Conservation (phyloP, 2,113 vertebrate genomes). For the Speoplatyrhinus poulsoni region DNA sequence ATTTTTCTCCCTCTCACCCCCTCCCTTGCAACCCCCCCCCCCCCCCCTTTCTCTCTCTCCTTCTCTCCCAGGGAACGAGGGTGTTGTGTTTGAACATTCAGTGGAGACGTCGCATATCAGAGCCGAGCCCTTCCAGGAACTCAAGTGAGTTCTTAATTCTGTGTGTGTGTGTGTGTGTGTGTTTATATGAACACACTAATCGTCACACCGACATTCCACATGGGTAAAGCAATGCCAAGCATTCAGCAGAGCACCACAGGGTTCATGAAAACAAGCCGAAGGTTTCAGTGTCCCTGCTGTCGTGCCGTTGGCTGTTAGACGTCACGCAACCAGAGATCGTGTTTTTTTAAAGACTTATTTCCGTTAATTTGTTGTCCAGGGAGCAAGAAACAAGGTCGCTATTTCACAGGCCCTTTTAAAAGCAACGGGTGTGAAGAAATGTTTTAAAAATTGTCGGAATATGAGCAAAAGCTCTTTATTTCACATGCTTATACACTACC, state of each 20-base stretch:
- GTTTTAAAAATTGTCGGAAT: no score
- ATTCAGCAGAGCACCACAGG: conserved; percentile 1
- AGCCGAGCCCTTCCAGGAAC: conserved; percentile 95
- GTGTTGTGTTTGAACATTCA: conserved; percentile 95
- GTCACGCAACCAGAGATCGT: conserved; percentile 23
- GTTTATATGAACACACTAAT: neutral
- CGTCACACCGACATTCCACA: neutral
- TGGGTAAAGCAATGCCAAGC: conserved; percentile 2
- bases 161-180: neutral
- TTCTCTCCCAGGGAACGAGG: conserved; percentile 86
- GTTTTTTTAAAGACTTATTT: conserved; percentile 14
- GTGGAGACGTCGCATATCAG: conserved; percentile 97
- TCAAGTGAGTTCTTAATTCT: conserved; percentile 81
- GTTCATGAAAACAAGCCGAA: conserved; percentile 30
- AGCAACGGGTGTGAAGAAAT: no score
- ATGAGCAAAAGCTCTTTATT: no score
- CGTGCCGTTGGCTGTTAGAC: conserved; percentile 47
- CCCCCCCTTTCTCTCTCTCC: conserved; percentile 19
- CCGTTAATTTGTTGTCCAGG: conserved; percentile 11
- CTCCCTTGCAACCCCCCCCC: no score
- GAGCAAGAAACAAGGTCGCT: no score
- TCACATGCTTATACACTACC: neutral
- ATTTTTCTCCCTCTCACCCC: no score
- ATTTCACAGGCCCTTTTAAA: no score
- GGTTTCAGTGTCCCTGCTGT: neutral